Conservation (phyloP, 2,888 invertebrate genomes). For the Nycteola revayana region DNA sequence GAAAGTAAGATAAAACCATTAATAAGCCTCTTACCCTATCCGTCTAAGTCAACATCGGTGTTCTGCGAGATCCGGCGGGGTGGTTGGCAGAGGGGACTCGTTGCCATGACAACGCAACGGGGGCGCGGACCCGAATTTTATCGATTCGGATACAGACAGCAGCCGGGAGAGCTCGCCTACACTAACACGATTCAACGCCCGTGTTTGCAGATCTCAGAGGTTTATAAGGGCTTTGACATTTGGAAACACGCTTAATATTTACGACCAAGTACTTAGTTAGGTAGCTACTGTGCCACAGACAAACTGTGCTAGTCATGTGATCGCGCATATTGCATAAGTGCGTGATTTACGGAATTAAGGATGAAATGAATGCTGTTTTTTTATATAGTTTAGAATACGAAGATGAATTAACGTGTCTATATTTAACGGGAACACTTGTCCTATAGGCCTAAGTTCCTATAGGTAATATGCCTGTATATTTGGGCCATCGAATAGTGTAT, state of each 20-base stretch:
- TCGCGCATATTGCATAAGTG: no score
- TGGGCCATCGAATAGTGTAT: no score
- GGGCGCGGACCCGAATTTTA: conserved; percentile 81
- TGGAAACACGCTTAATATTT: conserved; percentile 40
- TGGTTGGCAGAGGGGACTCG: conserved; percentile 48
- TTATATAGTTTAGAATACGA: no score
- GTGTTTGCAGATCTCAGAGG: conserved; percentile 76
- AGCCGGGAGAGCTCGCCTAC: conserved; percentile 71
- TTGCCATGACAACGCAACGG: conserved; percentile 70
- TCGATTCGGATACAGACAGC: conserved; percentile 80
- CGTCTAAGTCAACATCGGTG: conserved; percentile 81
- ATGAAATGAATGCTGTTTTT: no score
- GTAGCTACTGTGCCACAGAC: no score
- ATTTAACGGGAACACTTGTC: no score
- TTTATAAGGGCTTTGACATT: conserved; percentile 75
- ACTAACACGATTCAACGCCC: conserved; percentile 75
- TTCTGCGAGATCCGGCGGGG: conserved; percentile 63
- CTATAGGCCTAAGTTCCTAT: no score
- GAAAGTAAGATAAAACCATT: conserved; percentile 78
- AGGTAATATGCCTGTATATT: no score
- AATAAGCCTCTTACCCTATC: conserved; percentile 82
- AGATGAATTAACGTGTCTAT: no score
- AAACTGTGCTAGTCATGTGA: no score
- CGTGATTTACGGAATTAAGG: no score
- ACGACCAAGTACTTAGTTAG: no score